A percentile compares a stretch with the other conserved stretches of the same genome.
Conservation (phyloP, 2,888 invertebrate species). For the Anticlea derivata region DNA sequence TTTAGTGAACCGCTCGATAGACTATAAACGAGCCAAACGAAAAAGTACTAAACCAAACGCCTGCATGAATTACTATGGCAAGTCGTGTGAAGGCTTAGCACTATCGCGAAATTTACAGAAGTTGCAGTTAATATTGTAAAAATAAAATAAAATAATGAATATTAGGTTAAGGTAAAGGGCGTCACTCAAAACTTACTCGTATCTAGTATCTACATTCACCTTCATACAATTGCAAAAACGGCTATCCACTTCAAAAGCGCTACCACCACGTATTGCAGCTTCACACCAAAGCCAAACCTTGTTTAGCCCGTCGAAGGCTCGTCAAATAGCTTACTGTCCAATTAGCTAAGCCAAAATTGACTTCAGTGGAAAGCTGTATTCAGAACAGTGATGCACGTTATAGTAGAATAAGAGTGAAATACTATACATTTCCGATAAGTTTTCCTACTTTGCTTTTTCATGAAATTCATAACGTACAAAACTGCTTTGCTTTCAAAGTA, state of each 20-base stretch:
- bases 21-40: background rate
- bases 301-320: background rate
- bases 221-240: conserved; percentile 14
- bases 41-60: conserved; percentile 9
- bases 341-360: background rate
- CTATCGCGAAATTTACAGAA: conserved; percentile 18
- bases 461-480: no score
- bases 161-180: conserved; percentile 1
- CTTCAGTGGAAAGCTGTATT: background rate
- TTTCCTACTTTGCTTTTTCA: no score
- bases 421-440: no score
- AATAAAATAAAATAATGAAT: conserved; percentile 17
- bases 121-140: conserved; percentile 16
- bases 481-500: no score
- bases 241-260: background rate
- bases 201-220: conserved; percentile 6
- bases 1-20: conserved; percentile 3
- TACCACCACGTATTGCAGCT: background rate
- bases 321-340: background rate
- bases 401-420: background rate
- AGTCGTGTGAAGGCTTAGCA: conserved; percentile 1
- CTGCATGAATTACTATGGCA: conserved; percentile 11
- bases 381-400: background rate
- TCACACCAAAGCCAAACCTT: background rate
- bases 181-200: conserved; percentile 4